Percentiles rank a stretch among this genome's conserved stretches.
Conservation (phyloP, 2,888 invertebrate genomes). For the Drosophila villosipedis region DNA sequence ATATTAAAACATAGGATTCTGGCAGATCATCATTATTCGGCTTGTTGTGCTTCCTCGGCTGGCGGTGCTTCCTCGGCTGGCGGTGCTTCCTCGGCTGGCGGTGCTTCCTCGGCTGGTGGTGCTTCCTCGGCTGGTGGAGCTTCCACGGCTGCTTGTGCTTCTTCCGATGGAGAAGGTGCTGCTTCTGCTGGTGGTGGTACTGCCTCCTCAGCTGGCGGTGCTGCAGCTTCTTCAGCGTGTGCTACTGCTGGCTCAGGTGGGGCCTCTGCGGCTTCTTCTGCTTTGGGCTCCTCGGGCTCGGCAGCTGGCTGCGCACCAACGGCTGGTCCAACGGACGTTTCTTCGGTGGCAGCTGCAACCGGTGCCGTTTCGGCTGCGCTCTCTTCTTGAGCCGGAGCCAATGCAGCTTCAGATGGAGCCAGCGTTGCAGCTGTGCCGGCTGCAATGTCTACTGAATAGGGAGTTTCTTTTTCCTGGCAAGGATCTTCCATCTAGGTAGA, state of each 20-base stretch:
- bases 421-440: background rate
- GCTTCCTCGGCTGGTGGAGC: slow-evolving; percentile 27
- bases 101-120: slow-evolving; percentile 8
- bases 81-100: slow-evolving; percentile 1
- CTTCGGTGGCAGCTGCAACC: background rate
- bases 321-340: background rate
- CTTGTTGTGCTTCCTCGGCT: slow-evolving; percentile 15
- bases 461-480: slow-evolving; percentile 41
- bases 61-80: slow-evolving; percentile 26
- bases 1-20: slow-evolving; percentile 2
- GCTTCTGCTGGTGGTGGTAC: slow-evolving; percentile 9
- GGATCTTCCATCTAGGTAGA: slow-evolving; percentile 34
- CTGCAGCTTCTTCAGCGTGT: slow-evolving; percentile 3
- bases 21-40: slow-evolving; percentile 17
- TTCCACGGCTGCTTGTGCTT: slow-evolving; percentile 7
- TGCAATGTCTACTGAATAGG: background rate
- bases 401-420: background rate
- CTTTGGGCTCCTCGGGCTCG: slow-evolving; percentile 8
- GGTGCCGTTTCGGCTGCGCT: background rate
- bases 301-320: slow-evolving; percentile 12
- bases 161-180: slow-evolving; percentile 20
- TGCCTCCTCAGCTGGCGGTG: slow-evolving; percentile 7
- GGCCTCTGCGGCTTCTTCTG: slow-evolving; percentile 11
- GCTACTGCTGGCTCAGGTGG: slow-evolving; percentile 14
- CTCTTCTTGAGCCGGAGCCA: background rate